Evolutionary conservation across 2,888 invertebrate species (phyloP), one percentile per base, ranked within the genome.

Genomic region (Auanema freiburgensis): DNA sequence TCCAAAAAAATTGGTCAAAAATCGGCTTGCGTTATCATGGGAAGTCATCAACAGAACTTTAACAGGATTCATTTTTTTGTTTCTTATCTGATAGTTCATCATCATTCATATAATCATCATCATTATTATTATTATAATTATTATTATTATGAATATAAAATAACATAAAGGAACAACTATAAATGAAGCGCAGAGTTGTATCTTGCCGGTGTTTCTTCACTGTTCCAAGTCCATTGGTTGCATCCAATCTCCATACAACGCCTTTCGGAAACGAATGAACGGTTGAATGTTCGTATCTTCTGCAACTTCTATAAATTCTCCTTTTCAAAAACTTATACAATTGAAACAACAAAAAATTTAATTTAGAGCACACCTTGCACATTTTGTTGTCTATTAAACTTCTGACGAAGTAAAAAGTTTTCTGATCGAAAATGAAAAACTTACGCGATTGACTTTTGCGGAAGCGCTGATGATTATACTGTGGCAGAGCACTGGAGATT

Each of bases 201-300:
- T 33, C 4, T 33, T 33, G 33, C 33, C 3, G 33, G 8, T 33
- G 33, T 33, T 33, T 33, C 33, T 33, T 33, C 33, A 33, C 33
- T 33, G 33, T 33, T 33, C 33, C 33, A 33, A 5, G 3, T 33
- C 33, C 33, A 33, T 33, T 3, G 33, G 33, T 33, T 33, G 33
- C 33, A 33, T 3, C 33, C 33, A 33, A 33, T 33, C 33, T 33
- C 33, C 33, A 8, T 33, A 66, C n/a, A 61, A 61, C 23, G 72
- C 63, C 46, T 72, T 72, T 52, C 72, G 72, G 68, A 72, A 72
- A 12, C 72, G 70, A 40, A 72, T 72, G 63, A 72, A 72, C 54
- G 72, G 72, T 56, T 72, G 72, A 57, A 72, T 70, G 66, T 72
- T 72, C 24, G 72, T 66, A 49, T 72, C 72, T 60, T 72, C 72